Base-by-base conservation (phyloP, 2,888 invertebrate species). In the Lepidocyrtinus sp. region DNA sequence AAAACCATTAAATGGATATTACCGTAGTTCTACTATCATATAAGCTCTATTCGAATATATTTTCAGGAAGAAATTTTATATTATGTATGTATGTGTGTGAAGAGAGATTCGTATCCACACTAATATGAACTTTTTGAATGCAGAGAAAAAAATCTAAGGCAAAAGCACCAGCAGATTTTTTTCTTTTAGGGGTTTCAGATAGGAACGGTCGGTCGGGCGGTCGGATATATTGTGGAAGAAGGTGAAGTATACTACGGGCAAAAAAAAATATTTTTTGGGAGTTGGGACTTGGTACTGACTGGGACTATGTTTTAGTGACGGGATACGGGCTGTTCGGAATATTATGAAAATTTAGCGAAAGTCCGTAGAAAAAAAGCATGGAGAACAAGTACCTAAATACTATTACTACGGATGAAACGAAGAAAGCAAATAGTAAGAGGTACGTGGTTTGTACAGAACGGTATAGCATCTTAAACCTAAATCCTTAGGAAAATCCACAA, bases 91-190 rank as follows among this genome's bases (percentile, higher is more conserved):
- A 50, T 17, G n/a, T n/a, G 50, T 50, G 50, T n/a, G 17, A 50
- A 50, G 50, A 50, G 50, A 50, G 50, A 50, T 50, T 50, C 50
- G 50, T 50, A 50, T 50, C n/a, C 50, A 50, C 50, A 50, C 50
- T n/a, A n/a, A n/a, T n/a, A n/a, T n/a, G n/a, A n/a, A 12, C 50
- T 50, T 50, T 50, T 50, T 50, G 50, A 50, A 50, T 50, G 50
- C 50, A 50, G 50, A 50, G 50, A 17, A 50, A n/a, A n/a, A 50
- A 50, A 50, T 50, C 50, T 50, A 50, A 50, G 50, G 50, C 50
- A n/a, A n/a, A n/a, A n/a, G n/a, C n/a, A n/a, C n/a, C n/a, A n/a
- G n/a, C n/a, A 50, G 50, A 50, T 50, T 50, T 50, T 36, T 36
- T 50, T n/a, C n/a, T 50, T 50, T 17, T 50, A 50, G 50, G 50